Percentiles rank a stretch among this genome's conserved stretches.
These are phyloP conservation scores for Agrypnia vestita DNA, from an alignment of 1,140 invertebrate genomes.

Conservation along the genomic window DNA sequence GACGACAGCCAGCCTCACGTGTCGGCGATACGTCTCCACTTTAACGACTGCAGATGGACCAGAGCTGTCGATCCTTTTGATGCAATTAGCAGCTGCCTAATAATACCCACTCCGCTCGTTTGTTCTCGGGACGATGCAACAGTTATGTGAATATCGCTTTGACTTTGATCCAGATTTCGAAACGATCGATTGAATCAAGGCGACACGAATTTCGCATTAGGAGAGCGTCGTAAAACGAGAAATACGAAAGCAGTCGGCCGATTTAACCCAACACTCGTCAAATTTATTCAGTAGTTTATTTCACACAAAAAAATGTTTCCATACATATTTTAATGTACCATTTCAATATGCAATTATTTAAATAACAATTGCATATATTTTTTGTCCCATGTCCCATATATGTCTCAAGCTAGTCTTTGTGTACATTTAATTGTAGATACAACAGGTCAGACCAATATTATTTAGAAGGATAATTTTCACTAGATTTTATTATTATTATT, in stretches of 20 bases:
- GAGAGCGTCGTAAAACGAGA: conserved; percentile 3
- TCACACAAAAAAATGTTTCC: no score
- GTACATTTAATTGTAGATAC: no score
- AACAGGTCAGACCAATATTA: no score
- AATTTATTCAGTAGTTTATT: no score
- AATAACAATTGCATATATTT: no score
- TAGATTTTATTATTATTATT: no score
- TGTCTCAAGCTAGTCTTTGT: no score
- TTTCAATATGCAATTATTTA: no score
- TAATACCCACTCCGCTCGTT: not conserved
- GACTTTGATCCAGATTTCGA: conserved; percentile 30
- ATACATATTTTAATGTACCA: no score
- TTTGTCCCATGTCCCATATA: no score
- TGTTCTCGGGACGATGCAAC: not conserved
- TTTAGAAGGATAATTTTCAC: no score
- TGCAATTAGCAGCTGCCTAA: conserved; percentile 13
- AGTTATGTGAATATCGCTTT: not conserved
- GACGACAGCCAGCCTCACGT: not conserved
- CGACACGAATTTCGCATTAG: conserved; percentile 33
- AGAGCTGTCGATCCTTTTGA: conserved; percentile 1
- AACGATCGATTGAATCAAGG: not conserved
- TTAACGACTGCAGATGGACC: conserved; percentile 19
- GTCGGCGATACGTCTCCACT: conserved; percentile 8
- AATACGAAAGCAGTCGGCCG: not conserved
- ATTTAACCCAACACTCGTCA: not conserved